Base-by-base conservation (phyloP, 2,113 vertebrate species). In the Dissostichus mawsoni region DNA sequence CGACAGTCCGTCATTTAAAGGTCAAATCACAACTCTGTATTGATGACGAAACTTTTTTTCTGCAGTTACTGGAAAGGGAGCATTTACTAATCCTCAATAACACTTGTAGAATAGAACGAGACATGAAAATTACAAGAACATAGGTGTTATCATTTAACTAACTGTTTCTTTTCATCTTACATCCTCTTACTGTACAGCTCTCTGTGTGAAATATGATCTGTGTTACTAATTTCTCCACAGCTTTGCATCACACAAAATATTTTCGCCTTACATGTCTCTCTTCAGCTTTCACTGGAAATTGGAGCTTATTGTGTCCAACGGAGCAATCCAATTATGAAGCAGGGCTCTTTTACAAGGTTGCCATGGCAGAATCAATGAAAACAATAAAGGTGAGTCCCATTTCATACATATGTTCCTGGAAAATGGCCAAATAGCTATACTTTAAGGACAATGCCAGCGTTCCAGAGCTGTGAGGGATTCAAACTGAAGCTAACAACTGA, bases 331-430 rank as follows among this genome's bases (percentile, higher is more conserved):
- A 93, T 95, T 92, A 94, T 92, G 87, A 92, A 89, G 87, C 69
- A 78, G 79, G 44, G 83, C 84, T 78, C 74, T 71, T 90, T 85
- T 89, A 91, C 90, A 90, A 90, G 89, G 89, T 76, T 88, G 83
- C 87, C 73, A 82, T 83, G 89, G 89, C 92, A 91, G 89, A 92
- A 95, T 94, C 94, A 91, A 95, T 94, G 84, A 92, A 93, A 92
- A 93, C 91, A 89, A 93, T 94, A 90, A 82, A 83, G 71, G 84
- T 64, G 78, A 79, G 85, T 45, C 85, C 75, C 69, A 77, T 90
- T 93, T 88, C 72, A 64, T 82, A 90, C 81, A 66, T 6, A 29
- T 87, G 85, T 86, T 80, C 50, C 63, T 20, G 75, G 55, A 77
- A 86, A 62, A 74, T 67, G 77, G 67, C 57, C 53, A 53, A 64